Conservation (phyloP, 2,888 invertebrate species). For the Trachelus iudaicus region DNA sequence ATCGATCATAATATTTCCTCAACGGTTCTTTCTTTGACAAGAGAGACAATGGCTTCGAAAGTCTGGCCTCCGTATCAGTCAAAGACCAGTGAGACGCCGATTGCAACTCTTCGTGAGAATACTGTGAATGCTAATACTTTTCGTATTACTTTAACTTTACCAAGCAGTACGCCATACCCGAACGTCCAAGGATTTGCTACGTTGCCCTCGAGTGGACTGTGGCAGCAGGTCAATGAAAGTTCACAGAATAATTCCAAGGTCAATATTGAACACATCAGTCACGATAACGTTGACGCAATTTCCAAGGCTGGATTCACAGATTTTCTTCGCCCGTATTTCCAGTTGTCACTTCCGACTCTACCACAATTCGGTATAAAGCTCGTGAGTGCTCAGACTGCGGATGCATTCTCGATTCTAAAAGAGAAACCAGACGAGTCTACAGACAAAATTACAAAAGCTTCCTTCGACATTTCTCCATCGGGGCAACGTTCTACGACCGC, state of each 20-base stretch:
- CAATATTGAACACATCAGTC: not conserved
- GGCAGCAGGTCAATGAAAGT: not conserved
- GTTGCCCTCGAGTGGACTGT: not conserved
- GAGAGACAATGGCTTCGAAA: not conserved
- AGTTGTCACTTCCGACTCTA: not conserved
- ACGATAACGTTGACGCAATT: not conserved
- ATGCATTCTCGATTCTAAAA: not conserved
- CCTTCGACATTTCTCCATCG: not conserved
- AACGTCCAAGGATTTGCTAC: not conserved
- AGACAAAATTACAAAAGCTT: not conserved
- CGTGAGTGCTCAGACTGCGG: not conserved
- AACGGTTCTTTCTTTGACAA: not conserved
- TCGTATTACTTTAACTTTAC: not conserved
- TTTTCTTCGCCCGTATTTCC: not conserved
- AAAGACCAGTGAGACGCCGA: not conserved
- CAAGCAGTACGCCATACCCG: not conserved
- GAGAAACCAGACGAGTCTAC: not conserved
- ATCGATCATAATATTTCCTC: not conserved
- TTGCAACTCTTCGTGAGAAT: not conserved
- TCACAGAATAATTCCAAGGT: not conserved
- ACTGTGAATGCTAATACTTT: not conserved
- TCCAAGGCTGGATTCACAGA: not conserved
- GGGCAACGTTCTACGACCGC: not conserved
- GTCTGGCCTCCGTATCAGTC: not conserved
- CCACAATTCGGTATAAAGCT: not conserved